phyloP scores from a whole-genome alignment of 1,140 invertebrate species.

The Drosophila pandora region DNA sequence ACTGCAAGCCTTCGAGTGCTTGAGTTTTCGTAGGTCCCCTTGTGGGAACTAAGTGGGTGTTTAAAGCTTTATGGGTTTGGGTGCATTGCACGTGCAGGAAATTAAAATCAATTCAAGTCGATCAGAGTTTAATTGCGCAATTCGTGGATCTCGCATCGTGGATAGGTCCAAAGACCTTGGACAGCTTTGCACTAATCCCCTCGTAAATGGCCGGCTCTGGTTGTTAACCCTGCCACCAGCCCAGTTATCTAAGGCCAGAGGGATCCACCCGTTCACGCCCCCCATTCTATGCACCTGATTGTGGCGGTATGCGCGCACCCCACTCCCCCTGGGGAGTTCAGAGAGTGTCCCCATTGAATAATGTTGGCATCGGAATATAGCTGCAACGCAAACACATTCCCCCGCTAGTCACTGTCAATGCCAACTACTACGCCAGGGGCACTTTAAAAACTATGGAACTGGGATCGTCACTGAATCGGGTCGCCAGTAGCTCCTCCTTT shows the following conservation, averaged over 20 bases:
- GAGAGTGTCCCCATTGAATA: slow-evolving; percentile 29
- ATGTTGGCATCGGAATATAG: slow-evolving; percentile 36
- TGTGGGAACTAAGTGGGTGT: slow-evolving; percentile 22
- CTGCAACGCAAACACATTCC: slow-evolving; percentile 26
- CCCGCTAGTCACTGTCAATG: slow-evolving; percentile 44
- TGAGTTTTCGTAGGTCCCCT: not conserved
- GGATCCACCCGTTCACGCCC: not conserved
- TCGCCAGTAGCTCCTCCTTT: slow-evolving; percentile 3
- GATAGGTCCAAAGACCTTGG: slow-evolving; percentile 16
- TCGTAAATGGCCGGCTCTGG: not conserved
- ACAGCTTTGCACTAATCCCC: not conserved
- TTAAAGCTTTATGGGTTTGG: slow-evolving; percentile 12
- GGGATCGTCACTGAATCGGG: slow-evolving; percentile 7
- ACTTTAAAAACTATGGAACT: not conserved
- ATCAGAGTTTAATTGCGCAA: slow-evolving; percentile 37
- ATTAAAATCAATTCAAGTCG: slow-evolving; percentile 67
- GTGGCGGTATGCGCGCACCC: not conserved
- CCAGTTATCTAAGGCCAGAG: not conserved
- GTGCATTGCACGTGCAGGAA: slow-evolving; percentile 71
- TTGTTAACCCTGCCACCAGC: slow-evolving; percentile 7
- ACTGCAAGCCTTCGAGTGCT: no score
- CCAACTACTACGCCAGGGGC: slow-evolving; percentile 13
- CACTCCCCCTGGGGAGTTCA: no score
- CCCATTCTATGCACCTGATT: slow-evolving; percentile 18
- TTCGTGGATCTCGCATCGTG: not conserved